phyloP scores from a whole-genome alignment of 1,140 invertebrate genomes.

The Cydia splendana region DNA sequence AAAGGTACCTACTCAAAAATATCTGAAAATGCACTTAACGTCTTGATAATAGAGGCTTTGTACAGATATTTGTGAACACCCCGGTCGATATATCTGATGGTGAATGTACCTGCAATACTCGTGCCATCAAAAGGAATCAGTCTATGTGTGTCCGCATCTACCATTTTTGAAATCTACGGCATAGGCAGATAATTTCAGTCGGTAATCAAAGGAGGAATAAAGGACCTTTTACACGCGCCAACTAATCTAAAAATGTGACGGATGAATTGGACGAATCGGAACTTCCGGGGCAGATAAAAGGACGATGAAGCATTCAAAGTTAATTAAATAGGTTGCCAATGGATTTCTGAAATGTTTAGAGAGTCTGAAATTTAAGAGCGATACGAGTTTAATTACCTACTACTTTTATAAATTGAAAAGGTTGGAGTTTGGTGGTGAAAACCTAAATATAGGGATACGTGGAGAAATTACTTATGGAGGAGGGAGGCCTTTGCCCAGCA shows the following conservation, averaged over 20 bases:
- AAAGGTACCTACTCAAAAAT: too few relatives aligned
- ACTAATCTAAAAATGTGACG: slow-evolving; percentile 44
- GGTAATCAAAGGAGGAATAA: slow-evolving; percentile 57
- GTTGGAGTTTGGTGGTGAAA: neutral
- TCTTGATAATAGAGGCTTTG: too few relatives aligned
- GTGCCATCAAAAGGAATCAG: too few relatives aligned
- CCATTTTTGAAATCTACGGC: neutral
- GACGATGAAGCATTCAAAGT: slow-evolving; percentile 24
- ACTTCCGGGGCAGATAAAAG: slow-evolving; percentile 17
- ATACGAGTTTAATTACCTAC: slow-evolving; percentile 6
- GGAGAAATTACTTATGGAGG: too few relatives aligned
- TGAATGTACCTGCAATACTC: too few relatives aligned
- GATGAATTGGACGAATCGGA: slow-evolving; percentile 43
- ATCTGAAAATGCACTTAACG: too few relatives aligned
- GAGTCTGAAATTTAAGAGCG: neutral
- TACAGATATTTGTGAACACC: too few relatives aligned
- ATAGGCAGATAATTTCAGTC: slow-evolving; percentile 43
- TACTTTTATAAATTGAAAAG: neutral
- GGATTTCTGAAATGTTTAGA: slow-evolving; percentile 21
- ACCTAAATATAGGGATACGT: too few relatives aligned
- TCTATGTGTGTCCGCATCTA: neutral
- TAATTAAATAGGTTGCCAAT: slow-evolving; percentile 29
- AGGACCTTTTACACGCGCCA: slow-evolving; percentile 47
- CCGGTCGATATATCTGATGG: too few relatives aligned
- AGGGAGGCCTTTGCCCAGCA: too few relatives aligned